Evolutionary conservation across 2,113 vertebrate genomes (phyloP).

Genomic region (Salvelinus namaycush): DNA sequence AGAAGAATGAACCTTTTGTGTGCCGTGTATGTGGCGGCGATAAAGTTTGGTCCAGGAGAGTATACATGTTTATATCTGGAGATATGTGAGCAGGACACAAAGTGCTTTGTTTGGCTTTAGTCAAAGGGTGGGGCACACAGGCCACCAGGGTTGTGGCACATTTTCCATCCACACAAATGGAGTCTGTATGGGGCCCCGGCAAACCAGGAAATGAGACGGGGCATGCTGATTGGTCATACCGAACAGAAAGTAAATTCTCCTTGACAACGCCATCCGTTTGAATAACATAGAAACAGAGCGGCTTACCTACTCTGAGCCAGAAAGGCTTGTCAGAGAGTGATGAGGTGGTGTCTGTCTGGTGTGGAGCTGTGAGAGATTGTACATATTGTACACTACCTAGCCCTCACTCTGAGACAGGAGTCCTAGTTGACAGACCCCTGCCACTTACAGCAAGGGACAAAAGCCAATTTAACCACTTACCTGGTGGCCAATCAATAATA

Average conservation of each 20-base stretch:
- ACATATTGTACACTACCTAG: conserved; percentile 11
- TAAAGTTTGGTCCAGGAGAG: conserved; percentile 89
- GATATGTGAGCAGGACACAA: conserved; percentile 85
- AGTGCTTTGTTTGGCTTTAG: conserved; percentile 81
- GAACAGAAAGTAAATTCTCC: conserved; percentile 52
- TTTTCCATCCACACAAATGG: conserved; percentile 56
- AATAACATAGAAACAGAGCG: conserved; percentile 40
- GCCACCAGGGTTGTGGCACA: conserved; percentile 36
- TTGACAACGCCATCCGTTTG: conserved; percentile 41
- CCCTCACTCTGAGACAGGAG: conserved; percentile 13
- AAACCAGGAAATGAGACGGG: conserved; percentile 65
- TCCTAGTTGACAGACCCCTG: conserved; percentile 52
- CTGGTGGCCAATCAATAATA: conserved; percentile 60
- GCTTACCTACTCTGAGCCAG: conserved; percentile 7
- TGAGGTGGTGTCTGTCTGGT: conserved; percentile 58
- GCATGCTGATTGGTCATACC: conserved; percentile 53
- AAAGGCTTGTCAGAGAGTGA: conserved; percentile 30
- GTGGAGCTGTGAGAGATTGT: conserved; percentile 68
- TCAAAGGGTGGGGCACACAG: conserved; percentile 65
- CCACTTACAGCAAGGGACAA: conserved; percentile 57
- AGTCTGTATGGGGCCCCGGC: conserved; percentile 44
- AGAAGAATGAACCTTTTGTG: conserved; percentile 93
- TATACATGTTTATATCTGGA: conserved; percentile 91
- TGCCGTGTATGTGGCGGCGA: conserved; percentile 83
- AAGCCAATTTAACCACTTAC: conserved; percentile 63